phyloP scores from a whole-genome alignment of 2,888 invertebrate species.

The Fissipunctia ypsillon region DNA sequence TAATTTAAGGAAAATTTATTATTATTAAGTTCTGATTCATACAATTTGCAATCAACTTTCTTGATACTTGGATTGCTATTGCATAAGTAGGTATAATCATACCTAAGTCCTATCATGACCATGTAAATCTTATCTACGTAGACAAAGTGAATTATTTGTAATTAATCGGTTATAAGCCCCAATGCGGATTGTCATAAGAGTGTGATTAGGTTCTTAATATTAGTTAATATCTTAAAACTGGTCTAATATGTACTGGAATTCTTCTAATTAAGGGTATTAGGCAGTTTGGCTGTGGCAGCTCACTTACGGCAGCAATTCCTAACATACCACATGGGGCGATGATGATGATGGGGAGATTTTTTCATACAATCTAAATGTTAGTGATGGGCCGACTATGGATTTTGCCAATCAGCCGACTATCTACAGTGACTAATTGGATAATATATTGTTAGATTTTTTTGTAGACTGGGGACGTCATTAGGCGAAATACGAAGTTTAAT shows the following conservation, averaged over 20 bases:
- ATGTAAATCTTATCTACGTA: slow-evolving; percentile 21
- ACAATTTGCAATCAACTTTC: background rate
- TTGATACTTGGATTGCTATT: background rate
- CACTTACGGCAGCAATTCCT: too few relatives aligned
- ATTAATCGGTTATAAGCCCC: slow-evolving; percentile 22
- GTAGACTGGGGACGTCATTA: too few relatives aligned
- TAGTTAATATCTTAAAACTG: slow-evolving; percentile 1
- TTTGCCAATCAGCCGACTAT: too few relatives aligned
- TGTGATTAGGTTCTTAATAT: slow-evolving; percentile 13
- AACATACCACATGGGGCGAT: too few relatives aligned
- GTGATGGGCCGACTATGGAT: too few relatives aligned
- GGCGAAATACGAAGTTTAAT: too few relatives aligned
- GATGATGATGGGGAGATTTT: too few relatives aligned
- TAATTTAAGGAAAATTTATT: slow-evolving; percentile 20
- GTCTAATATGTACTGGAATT: background rate
- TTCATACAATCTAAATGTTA: too few relatives aligned
- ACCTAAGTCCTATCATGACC: slow-evolving; percentile 9
- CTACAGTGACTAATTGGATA: too few relatives aligned
- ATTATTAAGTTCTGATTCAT: background rate
- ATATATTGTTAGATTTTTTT: too few relatives aligned
- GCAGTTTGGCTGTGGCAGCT: too few relatives aligned
- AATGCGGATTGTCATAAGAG: slow-evolving; percentile 7
- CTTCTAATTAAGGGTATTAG: background rate
- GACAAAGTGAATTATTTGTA: background rate
- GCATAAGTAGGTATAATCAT: background rate